Percentiles rank a stretch among this genome's conserved stretches.
Evolutionary conservation across 2,797 vertebrate genomes (phyloP).

Genomic region (Pteropus rufus): DNA sequence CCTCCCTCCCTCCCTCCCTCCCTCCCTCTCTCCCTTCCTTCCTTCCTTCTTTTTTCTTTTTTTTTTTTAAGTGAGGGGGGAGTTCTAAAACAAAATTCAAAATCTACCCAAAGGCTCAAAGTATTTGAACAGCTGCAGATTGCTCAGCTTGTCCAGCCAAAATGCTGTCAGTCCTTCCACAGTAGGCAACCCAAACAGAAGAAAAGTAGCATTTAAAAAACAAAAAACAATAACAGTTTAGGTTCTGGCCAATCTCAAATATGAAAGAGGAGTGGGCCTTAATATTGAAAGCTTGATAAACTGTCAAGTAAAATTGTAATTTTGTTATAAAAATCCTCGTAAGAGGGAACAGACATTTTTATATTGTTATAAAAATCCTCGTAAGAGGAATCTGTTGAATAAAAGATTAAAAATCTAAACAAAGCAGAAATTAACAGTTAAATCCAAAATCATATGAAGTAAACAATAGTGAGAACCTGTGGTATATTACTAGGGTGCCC

Average conservation of each 20-base stretch:
- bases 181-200: background rate
- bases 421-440: background rate
- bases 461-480: background rate
- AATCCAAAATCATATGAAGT: background rate
- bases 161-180: background rate
- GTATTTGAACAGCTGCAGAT: constrained; percentile 67
- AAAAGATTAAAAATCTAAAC: constrained; percentile 25
- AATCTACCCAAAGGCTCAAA: constrained; percentile 22
- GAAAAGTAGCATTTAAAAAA: background rate
- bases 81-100: constrained; percentile 45
- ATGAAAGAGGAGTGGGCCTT: background rate
- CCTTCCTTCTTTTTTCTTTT: background rate
- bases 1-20: too few species aligned
- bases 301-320: background rate
- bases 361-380: background rate
- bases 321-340: background rate
- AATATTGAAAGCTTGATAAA: background rate
- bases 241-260: background rate
- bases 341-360: background rate
- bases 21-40: background rate
- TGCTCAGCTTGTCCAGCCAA: background rate
- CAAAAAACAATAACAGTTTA: background rate
- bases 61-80: background rate
- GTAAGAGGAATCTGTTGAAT: background rate
- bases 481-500: background rate